Percentiles rank a stretch among this genome's conserved stretches.
phyloP scores from a whole-genome alignment of 2,888 invertebrate species.

The Agriopis leucophaearia region DNA sequence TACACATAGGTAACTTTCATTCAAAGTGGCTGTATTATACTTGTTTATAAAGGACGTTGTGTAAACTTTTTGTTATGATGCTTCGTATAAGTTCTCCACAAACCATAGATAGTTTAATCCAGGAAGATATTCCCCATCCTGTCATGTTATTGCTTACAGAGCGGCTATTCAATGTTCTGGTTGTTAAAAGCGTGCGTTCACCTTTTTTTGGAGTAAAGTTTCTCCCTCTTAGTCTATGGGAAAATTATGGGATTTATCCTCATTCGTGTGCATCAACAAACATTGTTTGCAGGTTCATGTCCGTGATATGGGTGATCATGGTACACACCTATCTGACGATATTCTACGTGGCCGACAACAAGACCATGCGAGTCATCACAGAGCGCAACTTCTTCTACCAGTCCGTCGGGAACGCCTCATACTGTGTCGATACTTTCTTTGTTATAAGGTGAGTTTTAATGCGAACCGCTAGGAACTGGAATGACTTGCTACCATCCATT shows the following conservation, averaged over 20 bases:
- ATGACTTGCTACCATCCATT: no score
- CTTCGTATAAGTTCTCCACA: no score
- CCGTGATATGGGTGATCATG: slow-evolving; percentile 93
- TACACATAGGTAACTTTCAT: slow-evolving; percentile 11
- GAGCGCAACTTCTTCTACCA: slow-evolving; percentile 93
- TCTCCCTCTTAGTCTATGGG: no score
- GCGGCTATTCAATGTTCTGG: no score
- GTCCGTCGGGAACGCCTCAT: slow-evolving; percentile 94
- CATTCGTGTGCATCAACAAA: background rate
- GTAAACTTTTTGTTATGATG: background rate
- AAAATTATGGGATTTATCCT: no score
- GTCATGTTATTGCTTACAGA: no score
- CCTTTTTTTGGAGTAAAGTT: no score
- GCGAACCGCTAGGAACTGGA: no score
- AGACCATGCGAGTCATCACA: slow-evolving; percentile 90
- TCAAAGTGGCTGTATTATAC: background rate
- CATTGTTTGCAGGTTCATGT: slow-evolving; percentile 86
- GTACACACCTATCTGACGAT: slow-evolving; percentile 94
- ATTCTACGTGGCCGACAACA: slow-evolving; percentile 91
- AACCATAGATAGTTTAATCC: no score
- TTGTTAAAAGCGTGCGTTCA: no score
- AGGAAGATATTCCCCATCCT: no score
- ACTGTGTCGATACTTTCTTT: slow-evolving; percentile 95
- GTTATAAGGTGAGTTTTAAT: slow-evolving; percentile 89
- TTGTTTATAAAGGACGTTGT: background rate